These are phyloP conservation scores for Uloborus diversus DNA, from an alignment of 1,140 invertebrate species.

Conservation along the genomic window DNA sequence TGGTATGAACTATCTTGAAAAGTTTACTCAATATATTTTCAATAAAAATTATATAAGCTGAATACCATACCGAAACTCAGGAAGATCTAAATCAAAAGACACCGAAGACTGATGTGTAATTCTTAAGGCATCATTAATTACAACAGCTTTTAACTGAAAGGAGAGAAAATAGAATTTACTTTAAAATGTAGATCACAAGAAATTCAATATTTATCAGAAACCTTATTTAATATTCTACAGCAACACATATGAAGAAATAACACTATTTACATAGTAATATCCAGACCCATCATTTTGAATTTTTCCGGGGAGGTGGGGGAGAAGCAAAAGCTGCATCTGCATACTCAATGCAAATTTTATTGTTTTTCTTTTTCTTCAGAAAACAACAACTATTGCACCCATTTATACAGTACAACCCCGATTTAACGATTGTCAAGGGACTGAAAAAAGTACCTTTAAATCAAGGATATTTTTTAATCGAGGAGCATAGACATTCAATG, in stretches of 20 bases:
- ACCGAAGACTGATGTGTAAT: conserved; percentile 82
- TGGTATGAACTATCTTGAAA: no score
- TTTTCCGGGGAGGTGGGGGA: no score
- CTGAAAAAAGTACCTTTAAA: no score
- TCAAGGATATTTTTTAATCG: no score
- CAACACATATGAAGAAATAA: background rate
- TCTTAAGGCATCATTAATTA: conserved; percentile 79
- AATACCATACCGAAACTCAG: conserved; percentile 82
- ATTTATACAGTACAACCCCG: no score
- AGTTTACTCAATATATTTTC: background rate
- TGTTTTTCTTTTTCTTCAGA: no score
- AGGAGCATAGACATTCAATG: no score
- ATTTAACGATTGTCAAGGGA: no score
- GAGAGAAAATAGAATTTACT: conserved; percentile 57
- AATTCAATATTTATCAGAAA: background rate
- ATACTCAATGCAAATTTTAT: background rate
- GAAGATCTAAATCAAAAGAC: conserved; percentile 88
- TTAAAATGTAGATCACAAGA: background rate
- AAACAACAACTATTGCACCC: no score
- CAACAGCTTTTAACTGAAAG: conserved; percentile 85
- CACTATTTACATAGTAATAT: background rate
- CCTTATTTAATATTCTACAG: background rate
- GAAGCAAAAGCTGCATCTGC: background rate
- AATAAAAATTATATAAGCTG: background rate
- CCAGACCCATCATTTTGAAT: no score